Conservation (phyloP, 2,797 vertebrate genomes). For the Australoheros facetus region DNA sequence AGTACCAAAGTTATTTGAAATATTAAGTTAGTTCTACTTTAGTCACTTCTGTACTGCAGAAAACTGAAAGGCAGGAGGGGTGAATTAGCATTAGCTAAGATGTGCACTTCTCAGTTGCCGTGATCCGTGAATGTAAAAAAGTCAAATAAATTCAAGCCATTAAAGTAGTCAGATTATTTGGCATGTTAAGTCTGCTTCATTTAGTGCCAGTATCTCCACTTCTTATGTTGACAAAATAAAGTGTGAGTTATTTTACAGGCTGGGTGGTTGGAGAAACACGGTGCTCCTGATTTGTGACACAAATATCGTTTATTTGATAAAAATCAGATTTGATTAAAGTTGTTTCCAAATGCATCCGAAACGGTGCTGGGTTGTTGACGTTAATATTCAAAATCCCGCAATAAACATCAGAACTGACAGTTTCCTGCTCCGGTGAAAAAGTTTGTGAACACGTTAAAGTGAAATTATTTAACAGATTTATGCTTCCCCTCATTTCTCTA, state of each 20-base stretch:
- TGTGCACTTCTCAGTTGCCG: neutral
- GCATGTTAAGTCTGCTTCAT: neutral
- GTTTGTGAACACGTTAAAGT: neutral
- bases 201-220: neutral
- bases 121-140: neutral
- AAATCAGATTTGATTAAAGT: no score
- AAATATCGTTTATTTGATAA: neutral
- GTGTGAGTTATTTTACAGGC: no score
- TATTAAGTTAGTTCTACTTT: neutral
- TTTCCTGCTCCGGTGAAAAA: neutral
- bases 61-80: neutral
- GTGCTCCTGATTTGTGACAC: no score
- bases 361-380: neutral
- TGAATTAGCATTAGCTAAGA: constrained; percentile 27
- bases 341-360: neutral
- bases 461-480: neutral
- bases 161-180: neutral
- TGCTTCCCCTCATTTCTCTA: neutral
- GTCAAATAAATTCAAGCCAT: neutral
- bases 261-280: no score
- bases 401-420: neutral
- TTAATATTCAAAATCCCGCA: neutral
- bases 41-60: neutral
- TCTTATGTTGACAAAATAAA: neutral
- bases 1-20: no score